Conservation (phyloP, 2,797 vertebrate genomes). For the Limnodromus scolopaceus region DNA sequence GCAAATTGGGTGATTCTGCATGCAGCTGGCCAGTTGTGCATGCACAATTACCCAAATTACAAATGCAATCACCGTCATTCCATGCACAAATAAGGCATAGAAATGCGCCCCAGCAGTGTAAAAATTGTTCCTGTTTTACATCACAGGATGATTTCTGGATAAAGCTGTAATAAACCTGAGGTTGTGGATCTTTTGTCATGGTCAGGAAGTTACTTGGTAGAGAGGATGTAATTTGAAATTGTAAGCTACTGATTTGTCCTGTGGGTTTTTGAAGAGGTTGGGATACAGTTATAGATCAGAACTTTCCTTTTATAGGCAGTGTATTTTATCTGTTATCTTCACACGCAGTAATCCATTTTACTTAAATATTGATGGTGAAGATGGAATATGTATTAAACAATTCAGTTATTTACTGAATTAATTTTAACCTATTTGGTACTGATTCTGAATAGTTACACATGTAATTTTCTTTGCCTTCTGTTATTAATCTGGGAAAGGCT, state of each 20-base stretch:
- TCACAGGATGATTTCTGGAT: background rate
- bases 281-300: background rate
- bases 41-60: slow-evolving; percentile 68
- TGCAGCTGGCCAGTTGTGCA: slow-evolving; percentile 74
- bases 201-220: background rate
- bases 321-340: background rate
- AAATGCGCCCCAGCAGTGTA: background rate
- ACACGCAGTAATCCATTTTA: background rate
- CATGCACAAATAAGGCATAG: slow-evolving; percentile 20
- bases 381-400: background rate
- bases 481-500: background rate
- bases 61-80: slow-evolving; percentile 27
- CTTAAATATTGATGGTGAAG: background rate
- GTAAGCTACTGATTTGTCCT: background rate
- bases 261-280: background rate
- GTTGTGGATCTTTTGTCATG: background rate
- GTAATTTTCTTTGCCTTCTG: background rate
- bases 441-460: background rate
- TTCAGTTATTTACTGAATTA: background rate
- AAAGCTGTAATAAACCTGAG: background rate
- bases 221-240: background rate
- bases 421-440: background rate
- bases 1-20: slow-evolving; percentile 50
- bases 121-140: slow-evolving; percentile 17
- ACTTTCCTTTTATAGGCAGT: background rate